These are phyloP conservation scores for Tokudaia tokunoshimensis DNA, from an alignment of 2,797 vertebrate species.

Conservation along the genomic window DNA sequence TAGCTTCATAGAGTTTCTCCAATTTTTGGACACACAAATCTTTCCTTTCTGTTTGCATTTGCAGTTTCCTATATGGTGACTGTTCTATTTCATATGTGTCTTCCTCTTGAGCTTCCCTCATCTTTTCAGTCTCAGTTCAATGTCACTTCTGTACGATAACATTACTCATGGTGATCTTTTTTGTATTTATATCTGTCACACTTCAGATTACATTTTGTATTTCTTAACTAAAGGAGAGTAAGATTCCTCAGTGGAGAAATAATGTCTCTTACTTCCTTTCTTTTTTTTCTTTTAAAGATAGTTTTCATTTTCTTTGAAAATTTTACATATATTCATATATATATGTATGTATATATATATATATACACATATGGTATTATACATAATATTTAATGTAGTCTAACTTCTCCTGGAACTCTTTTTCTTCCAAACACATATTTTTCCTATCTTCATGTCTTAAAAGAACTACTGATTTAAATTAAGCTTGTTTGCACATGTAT, in stretches of 20 bases:
- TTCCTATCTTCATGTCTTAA: neutral
- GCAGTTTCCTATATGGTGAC: neutral
- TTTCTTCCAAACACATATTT: neutral
- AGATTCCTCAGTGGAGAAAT: neutral
- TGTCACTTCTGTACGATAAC: neutral
- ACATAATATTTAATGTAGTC: neutral
- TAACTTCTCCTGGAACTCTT: neutral
- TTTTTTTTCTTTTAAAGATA: neutral
- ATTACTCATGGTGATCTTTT: neutral
- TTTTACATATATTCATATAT: neutral
- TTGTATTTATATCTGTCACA: neutral
- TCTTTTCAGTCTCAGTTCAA: neutral
- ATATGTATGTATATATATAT: accelerated
- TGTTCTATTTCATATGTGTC: neutral
- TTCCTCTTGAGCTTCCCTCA: neutral
- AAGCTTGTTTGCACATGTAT: neutral
- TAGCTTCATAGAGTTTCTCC: neutral
- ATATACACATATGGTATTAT: neutral
- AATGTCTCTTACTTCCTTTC: neutral
- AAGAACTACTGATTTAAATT: neutral
- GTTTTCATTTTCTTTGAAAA: neutral
- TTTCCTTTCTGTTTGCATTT: neutral
- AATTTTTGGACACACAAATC: neutral
- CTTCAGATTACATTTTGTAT: neutral
- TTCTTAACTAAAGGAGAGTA: constrained; percentile 1